Conservation (phyloP, 1,140 invertebrate species). For the Lordiphosa collinella region DNA sequence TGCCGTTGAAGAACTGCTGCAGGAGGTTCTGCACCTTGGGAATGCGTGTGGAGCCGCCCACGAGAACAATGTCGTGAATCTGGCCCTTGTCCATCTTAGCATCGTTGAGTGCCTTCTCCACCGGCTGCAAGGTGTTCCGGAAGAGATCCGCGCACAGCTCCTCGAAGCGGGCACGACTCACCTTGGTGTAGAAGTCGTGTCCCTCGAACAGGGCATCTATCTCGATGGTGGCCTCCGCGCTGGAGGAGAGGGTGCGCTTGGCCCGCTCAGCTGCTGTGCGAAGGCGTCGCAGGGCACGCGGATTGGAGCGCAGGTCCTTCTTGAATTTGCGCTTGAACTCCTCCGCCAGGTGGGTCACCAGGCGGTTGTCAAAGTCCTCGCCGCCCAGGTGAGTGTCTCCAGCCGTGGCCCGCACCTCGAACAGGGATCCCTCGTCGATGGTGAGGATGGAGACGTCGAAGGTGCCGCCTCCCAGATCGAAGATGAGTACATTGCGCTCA, state of each 20-base stretch:
- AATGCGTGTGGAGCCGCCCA: constrained; percentile 84
- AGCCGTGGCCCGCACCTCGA: constrained; percentile 89
- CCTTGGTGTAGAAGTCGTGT: constrained; percentile 91
- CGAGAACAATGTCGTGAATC: constrained; percentile 84
- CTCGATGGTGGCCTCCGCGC: constrained; percentile 86
- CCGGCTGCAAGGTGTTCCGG: constrained; percentile 84
- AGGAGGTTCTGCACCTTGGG: constrained; percentile 84
- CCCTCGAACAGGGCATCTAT: constrained; percentile 88
- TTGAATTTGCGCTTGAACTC: constrained; percentile 93
- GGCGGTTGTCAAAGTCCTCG: constrained; percentile 88
- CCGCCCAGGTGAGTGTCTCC: constrained; percentile 88
- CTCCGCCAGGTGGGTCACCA: constrained; percentile 88
- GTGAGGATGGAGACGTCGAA: constrained; percentile 93
- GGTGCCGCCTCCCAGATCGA: constrained; percentile 87
- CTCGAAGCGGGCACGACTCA: constrained; percentile 91
- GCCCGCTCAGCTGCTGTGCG: constrained; percentile 87
- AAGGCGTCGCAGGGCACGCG: constrained; percentile 87
- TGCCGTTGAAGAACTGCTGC: constrained; percentile 85
- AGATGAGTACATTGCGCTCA: constrained; percentile 87
- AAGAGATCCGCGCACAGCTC: constrained; percentile 92
- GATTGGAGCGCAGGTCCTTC: constrained; percentile 88
- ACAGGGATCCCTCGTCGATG: constrained; percentile 90
- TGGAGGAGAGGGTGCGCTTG: constrained; percentile 85
- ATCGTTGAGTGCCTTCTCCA: constrained; percentile 87
- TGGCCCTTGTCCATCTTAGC: constrained; percentile 87